Conservation (phyloP, 2,113 vertebrate genomes). For the Rousettus leschenaultii region DNA sequence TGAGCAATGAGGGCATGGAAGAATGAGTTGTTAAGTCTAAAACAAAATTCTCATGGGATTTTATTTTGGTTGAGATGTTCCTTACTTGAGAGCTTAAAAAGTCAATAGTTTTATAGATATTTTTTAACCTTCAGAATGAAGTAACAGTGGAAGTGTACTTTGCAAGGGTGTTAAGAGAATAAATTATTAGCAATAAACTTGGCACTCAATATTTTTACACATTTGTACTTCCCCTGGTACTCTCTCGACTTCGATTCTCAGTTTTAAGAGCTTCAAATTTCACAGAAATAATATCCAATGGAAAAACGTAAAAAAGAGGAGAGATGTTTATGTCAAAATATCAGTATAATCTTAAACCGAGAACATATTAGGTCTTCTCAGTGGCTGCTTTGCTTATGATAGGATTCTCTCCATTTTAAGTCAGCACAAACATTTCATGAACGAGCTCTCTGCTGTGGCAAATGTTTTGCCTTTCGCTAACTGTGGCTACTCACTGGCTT, state of each 20-base stretch:
- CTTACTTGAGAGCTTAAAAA: background rate
- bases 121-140: conserved; percentile 50
- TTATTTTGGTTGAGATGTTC: background rate
- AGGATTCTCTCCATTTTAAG: conserved; percentile 1
- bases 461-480: conserved; percentile 4
- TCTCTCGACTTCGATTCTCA: background rate
- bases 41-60: background rate
- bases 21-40: background rate
- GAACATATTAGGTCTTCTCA: background rate
- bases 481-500: conserved; percentile 35
- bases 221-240: background rate
- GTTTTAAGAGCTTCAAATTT: conserved; percentile 49
- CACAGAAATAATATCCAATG: background rate
- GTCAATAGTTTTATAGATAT: background rate
- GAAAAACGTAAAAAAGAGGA: background rate
- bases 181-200: conserved; percentile 33
- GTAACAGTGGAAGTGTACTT: background rate
- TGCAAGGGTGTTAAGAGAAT: conserved; percentile 28
- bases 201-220: conserved; percentile 32
- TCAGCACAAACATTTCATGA: background rate
- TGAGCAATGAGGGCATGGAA: background rate
- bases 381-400: background rate
- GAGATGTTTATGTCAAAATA: conserved; percentile 25
- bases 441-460: background rate
- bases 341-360: conserved; percentile 10